Percentiles rank a stretch among this genome's conserved stretches.
phyloP scores from a whole-genome alignment of 2,888 invertebrate species.

The Actias luna region DNA sequence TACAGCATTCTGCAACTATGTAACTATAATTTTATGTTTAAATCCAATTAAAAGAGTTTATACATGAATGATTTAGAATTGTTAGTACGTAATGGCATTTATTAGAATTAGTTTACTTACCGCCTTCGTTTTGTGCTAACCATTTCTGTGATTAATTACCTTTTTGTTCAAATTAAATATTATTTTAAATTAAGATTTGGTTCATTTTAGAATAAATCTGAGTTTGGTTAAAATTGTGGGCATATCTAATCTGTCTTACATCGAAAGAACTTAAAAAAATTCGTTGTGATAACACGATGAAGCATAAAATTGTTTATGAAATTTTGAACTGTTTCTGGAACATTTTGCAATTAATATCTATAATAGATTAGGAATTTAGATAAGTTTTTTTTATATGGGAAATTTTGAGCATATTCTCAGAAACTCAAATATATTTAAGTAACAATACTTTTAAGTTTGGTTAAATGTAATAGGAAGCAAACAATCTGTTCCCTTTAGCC shows the following conservation, averaged over 20 bases:
- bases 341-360: not conserved
- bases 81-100: not conserved
- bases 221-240: not conserved
- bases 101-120: not conserved
- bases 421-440: not conserved
- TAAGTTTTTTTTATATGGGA: not conserved
- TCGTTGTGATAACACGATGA: too few relatives aligned
- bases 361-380: not conserved
- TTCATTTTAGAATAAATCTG: not conserved
- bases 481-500: too few relatives aligned
- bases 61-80: not conserved
- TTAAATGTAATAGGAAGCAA: too few relatives aligned
- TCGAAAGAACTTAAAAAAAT: not conserved
- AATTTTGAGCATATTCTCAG: not conserved
- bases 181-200: not conserved
- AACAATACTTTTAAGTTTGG: too few relatives aligned
- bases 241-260: not conserved
- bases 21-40: not conserved
- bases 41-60: not conserved
- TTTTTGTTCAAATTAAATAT: not conserved
- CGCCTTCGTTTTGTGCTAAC: not conserved
- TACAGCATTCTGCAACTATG: not conserved
- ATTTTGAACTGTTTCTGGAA: not conserved
- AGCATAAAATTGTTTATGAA: not conserved
- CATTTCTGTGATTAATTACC: not conserved